These are phyloP conservation scores for Morone saxatilis DNA, from an alignment of 2,113 vertebrate species.

Conservation along the genomic window DNA sequence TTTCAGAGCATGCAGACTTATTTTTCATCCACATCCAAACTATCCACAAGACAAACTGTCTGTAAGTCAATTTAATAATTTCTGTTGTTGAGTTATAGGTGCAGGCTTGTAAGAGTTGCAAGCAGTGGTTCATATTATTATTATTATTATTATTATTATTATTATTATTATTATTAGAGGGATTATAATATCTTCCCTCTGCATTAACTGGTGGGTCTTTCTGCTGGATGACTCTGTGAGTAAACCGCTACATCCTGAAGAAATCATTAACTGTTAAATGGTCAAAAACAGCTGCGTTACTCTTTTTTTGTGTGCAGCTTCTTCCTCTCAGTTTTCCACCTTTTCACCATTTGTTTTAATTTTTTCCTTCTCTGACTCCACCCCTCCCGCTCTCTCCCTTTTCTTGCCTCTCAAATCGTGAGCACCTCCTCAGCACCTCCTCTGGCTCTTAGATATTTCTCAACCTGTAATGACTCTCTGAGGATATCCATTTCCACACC, in stretches of 20 bases:
- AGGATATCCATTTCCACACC: conserved; percentile 50
- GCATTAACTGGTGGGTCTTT: background rate
- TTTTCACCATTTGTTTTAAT: background rate
- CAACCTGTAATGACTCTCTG: conserved; percentile 46
- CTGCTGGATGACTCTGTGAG: background rate
- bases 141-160: background rate
- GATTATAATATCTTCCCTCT: background rate
- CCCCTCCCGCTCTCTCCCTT: background rate
- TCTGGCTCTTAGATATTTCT: conserved; percentile 44
- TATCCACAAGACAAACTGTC: background rate
- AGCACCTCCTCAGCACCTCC: conserved; percentile 38
- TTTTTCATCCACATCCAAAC: background rate
- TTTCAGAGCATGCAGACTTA: background rate
- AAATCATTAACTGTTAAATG: background rate
- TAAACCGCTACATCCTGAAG: too few species aligned
- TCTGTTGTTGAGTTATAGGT: background rate
- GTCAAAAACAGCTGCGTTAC: background rate
- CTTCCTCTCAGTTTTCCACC: background rate
- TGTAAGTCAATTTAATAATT: background rate
- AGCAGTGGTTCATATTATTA: background rate
- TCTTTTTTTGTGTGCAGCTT: background rate
- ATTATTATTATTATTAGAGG: background rate
- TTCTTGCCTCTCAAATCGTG: background rate
- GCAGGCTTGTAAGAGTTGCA: background rate
- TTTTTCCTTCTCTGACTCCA: background rate